phyloP scores from a whole-genome alignment of 2,888 invertebrate species.

The Cephonodes hylas region DNA sequence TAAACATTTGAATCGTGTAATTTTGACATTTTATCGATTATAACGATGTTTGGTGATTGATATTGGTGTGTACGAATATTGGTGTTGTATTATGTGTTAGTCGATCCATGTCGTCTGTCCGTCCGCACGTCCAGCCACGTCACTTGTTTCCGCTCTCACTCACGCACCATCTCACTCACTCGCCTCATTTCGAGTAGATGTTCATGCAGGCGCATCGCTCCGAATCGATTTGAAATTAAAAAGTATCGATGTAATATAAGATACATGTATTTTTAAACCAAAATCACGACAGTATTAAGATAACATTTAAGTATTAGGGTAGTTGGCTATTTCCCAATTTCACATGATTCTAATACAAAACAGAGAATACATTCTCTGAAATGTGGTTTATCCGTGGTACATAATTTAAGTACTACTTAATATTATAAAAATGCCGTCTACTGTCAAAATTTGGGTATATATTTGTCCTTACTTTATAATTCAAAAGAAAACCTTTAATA shows the following conservation, averaged over 20 bases:
- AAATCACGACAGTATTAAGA: neutral
- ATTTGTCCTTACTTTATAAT: no score
- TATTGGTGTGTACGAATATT: neutral
- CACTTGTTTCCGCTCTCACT: slow-evolving; percentile 78
- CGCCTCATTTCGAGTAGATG: slow-evolving; percentile 69
- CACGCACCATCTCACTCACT: slow-evolving; percentile 77
- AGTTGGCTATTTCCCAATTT: no score
- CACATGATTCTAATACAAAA: no score
- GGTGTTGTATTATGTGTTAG: slow-evolving; percentile 18
- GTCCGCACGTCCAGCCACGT: slow-evolving; percentile 69
- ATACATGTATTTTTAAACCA: no score
- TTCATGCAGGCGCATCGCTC: slow-evolving; percentile 46
- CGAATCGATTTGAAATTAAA: slow-evolving; percentile 9
- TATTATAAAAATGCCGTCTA: no score
- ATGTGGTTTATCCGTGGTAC: no score
- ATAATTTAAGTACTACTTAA: no score
- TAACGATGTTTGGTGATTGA: neutral
- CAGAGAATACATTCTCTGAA: no score
- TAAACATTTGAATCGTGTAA: neutral
- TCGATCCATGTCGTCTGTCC: slow-evolving; percentile 60
- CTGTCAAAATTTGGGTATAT: no score
- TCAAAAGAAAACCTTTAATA: no score
- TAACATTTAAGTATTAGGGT: no score
- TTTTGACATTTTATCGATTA: neutral
- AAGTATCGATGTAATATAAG: no score